These are phyloP conservation scores for Piscicola geometra DNA, from an alignment of 2,888 invertebrate genomes.

Conservation along the genomic window DNA sequence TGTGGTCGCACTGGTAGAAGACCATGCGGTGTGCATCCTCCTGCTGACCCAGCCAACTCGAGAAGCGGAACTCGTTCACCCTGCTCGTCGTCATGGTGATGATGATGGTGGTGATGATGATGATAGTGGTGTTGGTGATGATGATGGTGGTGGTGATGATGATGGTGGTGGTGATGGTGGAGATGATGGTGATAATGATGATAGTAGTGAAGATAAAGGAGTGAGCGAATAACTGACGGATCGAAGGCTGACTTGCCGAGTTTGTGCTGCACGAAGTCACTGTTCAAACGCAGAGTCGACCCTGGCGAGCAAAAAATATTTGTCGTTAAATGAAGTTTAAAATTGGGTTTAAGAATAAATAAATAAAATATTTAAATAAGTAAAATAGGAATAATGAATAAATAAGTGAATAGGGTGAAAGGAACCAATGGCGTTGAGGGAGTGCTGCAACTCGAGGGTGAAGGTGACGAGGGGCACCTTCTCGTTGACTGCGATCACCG, in stretches of 20 bases:
- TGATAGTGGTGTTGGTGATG: no score
- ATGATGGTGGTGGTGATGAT: no score
- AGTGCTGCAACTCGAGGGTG: constrained; percentile 90
- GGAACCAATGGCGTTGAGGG: constrained; percentile 82
- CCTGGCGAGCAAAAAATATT: constrained; percentile 46
- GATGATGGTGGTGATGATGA: no score
- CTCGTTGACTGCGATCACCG: constrained; percentile 86
- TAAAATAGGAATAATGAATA: neutral
- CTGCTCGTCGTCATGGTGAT: no score
- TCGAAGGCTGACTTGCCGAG: constrained; percentile 86
- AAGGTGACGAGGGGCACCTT: constrained; percentile 96
- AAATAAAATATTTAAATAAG: no score
- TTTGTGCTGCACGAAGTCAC: constrained; percentile 82
- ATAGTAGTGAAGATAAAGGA: no score
- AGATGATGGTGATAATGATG: no score
- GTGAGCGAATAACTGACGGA: no score
- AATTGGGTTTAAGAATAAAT: no score
- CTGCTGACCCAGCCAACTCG: constrained; percentile 97
- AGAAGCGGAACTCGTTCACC: constrained; percentile 86
- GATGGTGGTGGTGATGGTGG: no score
- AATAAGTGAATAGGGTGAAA: neutral
- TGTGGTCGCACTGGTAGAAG: constrained; percentile 90
- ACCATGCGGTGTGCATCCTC: constrained; percentile 94
- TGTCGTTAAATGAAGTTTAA: neutral
- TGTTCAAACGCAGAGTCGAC: constrained; percentile 70